Percentiles rank a stretch among this genome's conserved stretches.
Evolutionary conservation across 2,113 vertebrate species (phyloP).

Genomic region (Ramphastos sulfuratus): DNA sequence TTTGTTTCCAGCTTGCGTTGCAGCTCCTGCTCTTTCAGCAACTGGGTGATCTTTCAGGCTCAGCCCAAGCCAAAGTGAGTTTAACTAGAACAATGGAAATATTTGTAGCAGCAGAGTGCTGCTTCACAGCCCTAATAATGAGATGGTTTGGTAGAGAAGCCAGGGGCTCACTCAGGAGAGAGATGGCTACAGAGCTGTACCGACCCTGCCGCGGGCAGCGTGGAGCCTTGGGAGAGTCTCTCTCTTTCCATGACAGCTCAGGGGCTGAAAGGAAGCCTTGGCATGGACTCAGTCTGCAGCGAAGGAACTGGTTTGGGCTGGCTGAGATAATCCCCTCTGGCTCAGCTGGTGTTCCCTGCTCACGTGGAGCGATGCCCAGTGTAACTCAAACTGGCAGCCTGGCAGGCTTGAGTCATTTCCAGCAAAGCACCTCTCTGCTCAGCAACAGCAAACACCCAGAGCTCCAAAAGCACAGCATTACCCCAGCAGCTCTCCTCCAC

Average conservation of each 20-base stretch:
- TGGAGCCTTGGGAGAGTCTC: background rate
- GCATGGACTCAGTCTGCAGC: background rate
- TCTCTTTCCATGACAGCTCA: constrained; percentile 38
- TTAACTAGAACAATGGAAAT: constrained; percentile 34
- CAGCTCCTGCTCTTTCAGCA: constrained; percentile 29
- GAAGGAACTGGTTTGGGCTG: constrained; percentile 68
- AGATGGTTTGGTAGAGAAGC: constrained; percentile 15
- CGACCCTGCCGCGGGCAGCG: background rate
- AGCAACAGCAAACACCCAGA: background rate
- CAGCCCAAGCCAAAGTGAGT: background rate
- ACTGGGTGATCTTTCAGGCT: background rate
- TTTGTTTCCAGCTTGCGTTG: background rate
- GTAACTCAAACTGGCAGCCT: constrained; percentile 49
- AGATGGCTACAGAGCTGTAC: background rate
- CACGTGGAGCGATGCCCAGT: constrained; percentile 21
- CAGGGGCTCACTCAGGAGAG: constrained; percentile 21
- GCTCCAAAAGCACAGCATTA: background rate
- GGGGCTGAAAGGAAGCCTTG: constrained; percentile 49
- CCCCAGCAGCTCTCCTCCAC: background rate
- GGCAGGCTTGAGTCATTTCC: constrained; percentile 30
- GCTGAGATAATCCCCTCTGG: constrained; percentile 62
- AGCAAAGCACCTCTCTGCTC: background rate
- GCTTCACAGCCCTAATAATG: constrained; percentile 22
- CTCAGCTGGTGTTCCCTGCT: constrained; percentile 61
- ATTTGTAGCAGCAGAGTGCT: constrained; percentile 24